These are phyloP conservation scores for Coilia nasus DNA, from an alignment of 2,797 vertebrate species.

Conservation along the genomic window DNA sequence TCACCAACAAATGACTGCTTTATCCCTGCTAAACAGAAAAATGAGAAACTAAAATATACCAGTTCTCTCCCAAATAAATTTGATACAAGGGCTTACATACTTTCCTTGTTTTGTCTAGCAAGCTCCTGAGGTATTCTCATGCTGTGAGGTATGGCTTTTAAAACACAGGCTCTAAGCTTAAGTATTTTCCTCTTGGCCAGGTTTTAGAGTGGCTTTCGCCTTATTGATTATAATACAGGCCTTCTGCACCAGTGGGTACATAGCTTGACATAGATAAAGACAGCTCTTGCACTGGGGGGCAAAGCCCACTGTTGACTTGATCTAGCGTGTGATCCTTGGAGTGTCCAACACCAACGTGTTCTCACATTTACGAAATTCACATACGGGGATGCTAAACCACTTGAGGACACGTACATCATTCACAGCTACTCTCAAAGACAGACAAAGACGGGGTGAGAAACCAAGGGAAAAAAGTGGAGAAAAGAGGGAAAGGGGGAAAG, in stretches of 20 bases:
- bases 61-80: conserved; percentile 21
- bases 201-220: conserved; percentile 53
- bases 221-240: conserved; percentile 58
- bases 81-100: conserved; percentile 22
- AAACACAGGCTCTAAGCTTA: conserved; percentile 16
- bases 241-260: conserved; percentile 52
- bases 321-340: neutral
- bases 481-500: no score
- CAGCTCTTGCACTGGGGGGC: neutral
- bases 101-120: conserved; percentile 16
- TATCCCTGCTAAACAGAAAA: conserved; percentile 26
- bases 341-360: neutral
- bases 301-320: conserved; percentile 15
- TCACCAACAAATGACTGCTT: conserved; percentile 24
- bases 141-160: conserved; percentile 24
- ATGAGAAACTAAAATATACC: conserved; percentile 28
- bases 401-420: neutral
- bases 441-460: neutral
- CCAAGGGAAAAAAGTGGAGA: no score
- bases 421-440: neutral
- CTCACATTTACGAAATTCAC: neutral
- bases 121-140: neutral
- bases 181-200: conserved; percentile 52
- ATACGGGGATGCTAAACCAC: neutral
- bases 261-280: neutral